phyloP scores from a whole-genome alignment of 2,888 invertebrate species.

The Ormyrus thymus region DNA sequence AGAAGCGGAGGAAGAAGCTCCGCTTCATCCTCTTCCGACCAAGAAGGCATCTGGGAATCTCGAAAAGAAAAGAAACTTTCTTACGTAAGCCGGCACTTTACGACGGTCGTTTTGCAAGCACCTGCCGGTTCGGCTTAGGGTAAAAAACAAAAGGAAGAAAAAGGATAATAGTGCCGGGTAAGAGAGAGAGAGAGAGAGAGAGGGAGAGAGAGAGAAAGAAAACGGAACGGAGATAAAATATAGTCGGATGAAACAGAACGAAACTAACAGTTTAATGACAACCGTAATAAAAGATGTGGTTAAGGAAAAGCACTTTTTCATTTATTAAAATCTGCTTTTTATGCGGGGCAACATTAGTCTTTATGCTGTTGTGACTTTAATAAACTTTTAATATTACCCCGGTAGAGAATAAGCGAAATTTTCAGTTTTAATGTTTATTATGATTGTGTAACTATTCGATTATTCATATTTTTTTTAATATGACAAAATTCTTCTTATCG shows the following conservation, averaged over 20 bases:
- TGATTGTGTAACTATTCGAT: too few relatives aligned
- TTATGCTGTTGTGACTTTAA: too few relatives aligned
- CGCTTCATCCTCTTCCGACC: background rate
- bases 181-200: background rate
- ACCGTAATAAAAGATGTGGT: background rate
- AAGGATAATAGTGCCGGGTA: background rate
- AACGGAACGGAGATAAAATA: slow-evolving; percentile 10
- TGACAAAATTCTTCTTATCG: too few relatives aligned
- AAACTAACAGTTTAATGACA: slow-evolving; percentile 15
- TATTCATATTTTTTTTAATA: too few relatives aligned
- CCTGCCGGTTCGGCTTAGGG: slow-evolving; percentile 6
- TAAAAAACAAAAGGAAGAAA: slow-evolving; percentile 12
- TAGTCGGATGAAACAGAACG: slow-evolving; percentile 11
- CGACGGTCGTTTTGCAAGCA: slow-evolving; percentile 25
- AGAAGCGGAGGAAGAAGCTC: background rate
- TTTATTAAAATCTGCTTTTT: background rate
- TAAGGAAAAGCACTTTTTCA: too few relatives aligned
- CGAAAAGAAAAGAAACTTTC: slow-evolving; percentile 30
- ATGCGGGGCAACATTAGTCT: background rate
- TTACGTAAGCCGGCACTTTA: slow-evolving; percentile 36
- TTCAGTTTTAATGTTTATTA: too few relatives aligned
- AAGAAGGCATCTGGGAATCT: background rate
- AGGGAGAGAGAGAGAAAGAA: background rate
- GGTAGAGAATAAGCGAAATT: too few relatives aligned
- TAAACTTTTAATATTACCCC: too few relatives aligned